Base-by-base conservation (phyloP, 1,140 invertebrate genomes). In the Caenorhabditis latens region DNA sequence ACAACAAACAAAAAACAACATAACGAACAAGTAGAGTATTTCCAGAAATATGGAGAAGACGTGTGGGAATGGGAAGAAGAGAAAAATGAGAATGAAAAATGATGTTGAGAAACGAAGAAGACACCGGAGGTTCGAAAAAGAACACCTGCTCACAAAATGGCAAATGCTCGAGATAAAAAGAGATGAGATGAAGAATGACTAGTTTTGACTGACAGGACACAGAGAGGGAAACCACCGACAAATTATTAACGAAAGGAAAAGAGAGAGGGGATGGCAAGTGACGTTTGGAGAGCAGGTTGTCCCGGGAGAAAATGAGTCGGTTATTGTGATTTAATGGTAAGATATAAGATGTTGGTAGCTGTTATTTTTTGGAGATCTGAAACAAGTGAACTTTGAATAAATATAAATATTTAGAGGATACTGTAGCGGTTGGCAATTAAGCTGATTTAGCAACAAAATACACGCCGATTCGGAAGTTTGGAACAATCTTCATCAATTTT, bases 171-270 rank as follows among this genome's bases (percentile, higher is more conserved):
- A 11, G 24, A 53, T 53, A 53, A 50, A 32, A 9, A 40, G 61
- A 11, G 24, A 24, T 21, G 16, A 32, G 24, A 21, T 11, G 24
- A 40, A 4, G 61, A 32, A 21, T 24, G 61, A 63, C 61, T 63
- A 40, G 61, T 63, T 63, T 32, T 63, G 61, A 63, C 21, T 63
- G 61, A 63, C 61, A 63, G 61, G 61, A 63, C 61, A 32, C 61
- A 32, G 50, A 53, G 50, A 63, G 21, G 8, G n/a, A 63, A 63
- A 63, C 61, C 61, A 63, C 61, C 24, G 61, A 63, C 61, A 63
- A 63, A 63, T 63, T 63, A 63, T 63, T 63, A 63, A 63, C 32
- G 32, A 58, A n/a, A 6, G 55, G 24, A 32, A 2, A 8, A 32
- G 61, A 32, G 61, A 40, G 8, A 14, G 61, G 61, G 58, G 24